Evolutionary conservation across 2,797 vertebrate genomes (phyloP), one percentile per base, ranked within the genome.

Genomic region (Malurus leucopterus): DNA sequence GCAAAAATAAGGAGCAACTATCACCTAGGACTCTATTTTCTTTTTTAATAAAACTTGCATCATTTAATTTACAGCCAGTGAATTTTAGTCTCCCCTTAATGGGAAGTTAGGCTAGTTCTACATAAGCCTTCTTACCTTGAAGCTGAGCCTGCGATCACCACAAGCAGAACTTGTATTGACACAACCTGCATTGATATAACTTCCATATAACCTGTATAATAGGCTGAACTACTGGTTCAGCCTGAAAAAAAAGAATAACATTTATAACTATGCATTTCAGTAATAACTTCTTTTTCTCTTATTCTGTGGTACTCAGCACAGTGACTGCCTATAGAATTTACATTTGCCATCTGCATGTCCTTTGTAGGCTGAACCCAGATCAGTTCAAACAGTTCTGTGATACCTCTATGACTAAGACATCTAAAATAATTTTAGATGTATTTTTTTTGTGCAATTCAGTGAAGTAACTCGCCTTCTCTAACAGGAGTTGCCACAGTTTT

Each of bases 201-300:
- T 44, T 9, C 22, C 21, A 49, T 22, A 41, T 49, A 64, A 82
- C 14, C 5, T 0, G 0, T 7, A 26, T 36, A 43, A 27, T 6
- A 15, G 17, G 26, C 21, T 57, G 14, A 64, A 57, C 30, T 84
- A 47, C 93, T 88, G 38, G 53, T 92, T 94, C 53, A 89, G 71
- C 21, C 68, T 86, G 78, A 9, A 94, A 95, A 94, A 94, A 92
- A 57, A 86, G 75, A 88, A 89, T 65, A n/a, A 62, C 68, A 91
- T 91, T 94, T 93, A 67, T 38, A 75, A 71, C 80, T 88, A 63
- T 70, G 57, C 47, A 86, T 91, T 96, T 96, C 90, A 93, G 65
- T 78, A 93, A 93, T 79, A 87, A 67, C 87, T 90, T 40, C 6
- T 76, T 84, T 80, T 93, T 91, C 23, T 94, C 36, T 59, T 62